Conservation (phyloP, 2,113 vertebrate species). For the Zapornia atra region DNA sequence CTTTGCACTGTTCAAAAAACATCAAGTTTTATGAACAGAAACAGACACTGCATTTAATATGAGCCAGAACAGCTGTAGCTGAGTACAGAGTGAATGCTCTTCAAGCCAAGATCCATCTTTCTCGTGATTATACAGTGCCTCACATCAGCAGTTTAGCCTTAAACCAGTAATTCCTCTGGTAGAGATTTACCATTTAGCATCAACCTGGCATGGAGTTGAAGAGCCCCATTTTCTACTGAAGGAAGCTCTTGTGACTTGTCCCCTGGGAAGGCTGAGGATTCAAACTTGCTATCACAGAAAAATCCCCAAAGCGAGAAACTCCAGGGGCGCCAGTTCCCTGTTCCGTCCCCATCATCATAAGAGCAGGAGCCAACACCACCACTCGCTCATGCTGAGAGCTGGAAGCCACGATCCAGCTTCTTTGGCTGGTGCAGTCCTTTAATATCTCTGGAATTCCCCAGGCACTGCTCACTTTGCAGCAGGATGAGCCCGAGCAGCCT, state of each 20-base stretch:
- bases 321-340: background rate
- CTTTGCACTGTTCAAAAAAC: background rate
- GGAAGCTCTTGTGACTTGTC: background rate
- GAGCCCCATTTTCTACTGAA: background rate
- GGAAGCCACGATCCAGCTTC: background rate
- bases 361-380: background rate
- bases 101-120: background rate
- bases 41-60: background rate
- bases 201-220: background rate
- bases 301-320: background rate
- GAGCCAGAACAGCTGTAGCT: background rate
- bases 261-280: background rate
- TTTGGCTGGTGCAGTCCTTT: background rate
- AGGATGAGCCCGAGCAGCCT: background rate
- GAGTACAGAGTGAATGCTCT: background rate
- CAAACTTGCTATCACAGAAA: background rate
- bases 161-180: background rate
- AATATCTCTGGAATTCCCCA: background rate
- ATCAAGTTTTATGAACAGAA: background rate
- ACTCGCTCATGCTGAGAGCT: background rate
- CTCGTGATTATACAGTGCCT: background rate
- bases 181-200: background rate
- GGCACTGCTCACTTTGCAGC: background rate
- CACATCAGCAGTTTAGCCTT: background rate
- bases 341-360: background rate